Evolutionary conservation across 2,888 invertebrate genomes (phyloP), one percentile per base, ranked within the genome.

Genomic region (Oscheius sp.): DNA sequence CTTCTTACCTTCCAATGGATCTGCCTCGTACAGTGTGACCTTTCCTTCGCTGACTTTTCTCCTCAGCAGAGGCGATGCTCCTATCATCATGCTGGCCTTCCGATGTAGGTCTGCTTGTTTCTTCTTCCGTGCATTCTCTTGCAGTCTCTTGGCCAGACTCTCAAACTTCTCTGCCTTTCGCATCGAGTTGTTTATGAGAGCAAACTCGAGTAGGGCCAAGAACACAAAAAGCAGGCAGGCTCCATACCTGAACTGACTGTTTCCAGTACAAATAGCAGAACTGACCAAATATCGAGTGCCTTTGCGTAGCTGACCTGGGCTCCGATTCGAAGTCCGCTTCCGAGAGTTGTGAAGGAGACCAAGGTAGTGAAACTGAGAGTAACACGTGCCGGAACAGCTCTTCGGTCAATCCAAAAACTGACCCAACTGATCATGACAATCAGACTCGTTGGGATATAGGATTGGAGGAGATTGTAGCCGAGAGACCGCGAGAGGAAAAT

Each of bases 201-300:
- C 87, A 74, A 86, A 87, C 59, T 87, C 87, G 57, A 87, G 79
- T 57, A 87, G 79, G 10, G 86, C 85, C 70, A 84, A 79, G 76
- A 88, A 88, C 32, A 88, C 87, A 78, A 88, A 88, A 68, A 87
- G 79, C 85, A 88, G 84, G 72, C 88, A 88, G 59, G 84, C 59
- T 11, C 59, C 59, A n/a, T 60, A 60, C 59, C 87, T 87, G 75
- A 58, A 83, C 82, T 10, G 13, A 57, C 57, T 21, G 21, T 21
- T 21, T 21, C 21, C 7, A 29, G 53, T 53, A 29, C 53, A 53
- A 53, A 11, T 53, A 10, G 50, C 50, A 9, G n/a, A 79, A 87
- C 87, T 78, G 81, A 87, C 87, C 87, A 87, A 70, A 85, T 80
- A 70, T 87, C 87, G 68, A 87, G 84, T 0, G 87, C 85, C 73